Conservation (phyloP, 2,797 vertebrate species). For the Siniperca undulata region DNA sequence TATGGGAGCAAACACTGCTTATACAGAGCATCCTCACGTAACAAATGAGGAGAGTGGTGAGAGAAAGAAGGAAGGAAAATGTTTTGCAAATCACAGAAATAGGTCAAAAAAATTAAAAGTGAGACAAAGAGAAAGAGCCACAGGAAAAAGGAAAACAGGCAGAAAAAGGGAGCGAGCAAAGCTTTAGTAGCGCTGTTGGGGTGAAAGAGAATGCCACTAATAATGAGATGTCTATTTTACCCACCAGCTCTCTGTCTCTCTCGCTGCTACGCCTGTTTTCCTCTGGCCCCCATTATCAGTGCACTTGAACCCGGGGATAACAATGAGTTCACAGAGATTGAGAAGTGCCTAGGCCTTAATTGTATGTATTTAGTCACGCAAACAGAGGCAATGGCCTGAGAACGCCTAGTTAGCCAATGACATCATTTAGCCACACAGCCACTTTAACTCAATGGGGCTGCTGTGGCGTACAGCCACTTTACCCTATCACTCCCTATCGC, state of each 20-base stretch:
- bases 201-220: constrained; percentile 85
- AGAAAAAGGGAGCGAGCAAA: constrained; percentile 70
- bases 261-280: constrained; percentile 91
- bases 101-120: constrained; percentile 31
- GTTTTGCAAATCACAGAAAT: constrained; percentile 25
- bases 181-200: constrained; percentile 84
- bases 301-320: constrained; percentile 99
- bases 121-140: constrained; percentile 50
- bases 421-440: constrained; percentile 93
- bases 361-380: constrained; percentile 99
- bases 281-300: constrained; percentile 97
- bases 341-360: constrained; percentile 98
- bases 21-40: constrained; percentile 67
- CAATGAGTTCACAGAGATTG: constrained; percentile 99
- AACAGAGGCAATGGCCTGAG: constrained; percentile 99
- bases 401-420: constrained; percentile 98
- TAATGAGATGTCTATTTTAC: constrained; percentile 93
- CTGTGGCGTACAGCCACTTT: constrained; percentile 80
- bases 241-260: constrained; percentile 87
- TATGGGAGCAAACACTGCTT: constrained; percentile 47
- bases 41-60: constrained; percentile 56
- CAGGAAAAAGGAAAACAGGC: constrained; percentile 51
- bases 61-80: constrained; percentile 23
- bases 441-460: constrained; percentile 92
- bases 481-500: constrained; percentile 43